Percentiles rank a stretch among this genome's conserved stretches.
Conservation (phyloP, 2,797 vertebrate species). For the Prionace glauca region DNA sequence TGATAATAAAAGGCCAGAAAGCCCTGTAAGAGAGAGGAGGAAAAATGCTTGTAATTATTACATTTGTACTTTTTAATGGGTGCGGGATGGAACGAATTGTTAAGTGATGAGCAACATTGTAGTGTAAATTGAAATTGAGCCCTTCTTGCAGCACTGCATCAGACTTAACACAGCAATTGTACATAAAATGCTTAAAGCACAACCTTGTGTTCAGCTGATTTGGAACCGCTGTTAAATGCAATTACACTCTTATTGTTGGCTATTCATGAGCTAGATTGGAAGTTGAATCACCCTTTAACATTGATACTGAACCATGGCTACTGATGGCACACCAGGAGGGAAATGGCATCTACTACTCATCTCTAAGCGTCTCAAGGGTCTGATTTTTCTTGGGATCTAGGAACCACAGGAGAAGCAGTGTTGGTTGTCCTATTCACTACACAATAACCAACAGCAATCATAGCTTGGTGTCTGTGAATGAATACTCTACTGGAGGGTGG, state of each 20-base stretch:
- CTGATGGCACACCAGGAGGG: neutral
- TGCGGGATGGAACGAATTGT: neutral
- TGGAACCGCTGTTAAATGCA: neutral
- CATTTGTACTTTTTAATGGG: conserved; percentile 1
- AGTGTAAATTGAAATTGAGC: neutral
- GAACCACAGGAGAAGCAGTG: neutral
- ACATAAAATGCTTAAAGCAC: neutral
- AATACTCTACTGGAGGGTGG: neutral
- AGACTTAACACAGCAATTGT: neutral
- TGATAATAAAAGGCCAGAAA: neutral
- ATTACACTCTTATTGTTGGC: conserved; percentile 7
- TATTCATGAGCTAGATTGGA: neutral
- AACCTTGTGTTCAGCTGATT: neutral
- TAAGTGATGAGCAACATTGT: conserved; percentile 28
- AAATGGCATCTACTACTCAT: neutral
- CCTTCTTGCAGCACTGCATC: neutral
- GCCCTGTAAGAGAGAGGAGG: neutral
- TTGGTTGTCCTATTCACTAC: too few species aligned
- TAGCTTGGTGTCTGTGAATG: neutral
- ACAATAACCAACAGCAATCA: too few species aligned
- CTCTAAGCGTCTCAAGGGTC: too few species aligned
- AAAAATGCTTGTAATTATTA: neutral
- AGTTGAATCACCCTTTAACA: neutral
- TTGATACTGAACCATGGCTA: neutral
- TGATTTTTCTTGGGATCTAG: neutral